These are phyloP conservation scores for Campylomormyrus numenius DNA, from an alignment of 2,113 vertebrate genomes.

Conservation along the genomic window DNA sequence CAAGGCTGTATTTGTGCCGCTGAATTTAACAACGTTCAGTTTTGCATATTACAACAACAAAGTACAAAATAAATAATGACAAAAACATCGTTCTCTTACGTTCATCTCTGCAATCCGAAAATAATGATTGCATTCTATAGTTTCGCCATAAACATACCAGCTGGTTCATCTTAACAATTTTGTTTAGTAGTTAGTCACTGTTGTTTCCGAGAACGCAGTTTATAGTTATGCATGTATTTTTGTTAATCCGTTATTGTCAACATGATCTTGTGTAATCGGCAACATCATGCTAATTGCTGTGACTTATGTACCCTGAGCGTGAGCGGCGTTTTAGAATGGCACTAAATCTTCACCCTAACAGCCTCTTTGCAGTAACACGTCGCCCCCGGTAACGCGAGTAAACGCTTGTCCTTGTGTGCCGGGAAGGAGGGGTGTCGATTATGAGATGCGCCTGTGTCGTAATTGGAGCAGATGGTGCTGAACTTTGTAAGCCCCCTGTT, in stretches of 20 bases:
- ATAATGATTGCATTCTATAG: background rate
- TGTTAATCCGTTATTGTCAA: background rate
- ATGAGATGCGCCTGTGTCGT: conserved; percentile 31
- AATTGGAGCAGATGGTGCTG: conserved; percentile 39
- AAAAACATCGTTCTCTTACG: background rate
- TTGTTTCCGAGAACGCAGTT: background rate
- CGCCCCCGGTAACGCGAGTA: background rate
- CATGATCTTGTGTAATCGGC: background rate
- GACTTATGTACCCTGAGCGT: background rate
- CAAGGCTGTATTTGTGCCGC: background rate
- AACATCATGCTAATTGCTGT: background rate
- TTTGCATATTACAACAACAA: background rate
- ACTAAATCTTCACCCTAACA: conserved; percentile 1
- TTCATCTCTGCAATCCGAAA: background rate
- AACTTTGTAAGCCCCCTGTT: conserved; percentile 27
- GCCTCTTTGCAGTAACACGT: background rate
- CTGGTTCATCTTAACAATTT: background rate
- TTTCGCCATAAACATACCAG: background rate
- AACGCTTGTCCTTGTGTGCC: background rate
- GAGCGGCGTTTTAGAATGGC: background rate
- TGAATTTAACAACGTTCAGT: background rate
- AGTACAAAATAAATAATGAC: background rate
- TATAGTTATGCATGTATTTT: background rate
- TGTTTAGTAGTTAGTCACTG: background rate
- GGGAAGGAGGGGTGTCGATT: conserved; percentile 8